These are phyloP conservation scores for Phymanthus crucifer DNA, from an alignment of 92 coral and sea anemone species.

Conservation along the genomic window DNA sequence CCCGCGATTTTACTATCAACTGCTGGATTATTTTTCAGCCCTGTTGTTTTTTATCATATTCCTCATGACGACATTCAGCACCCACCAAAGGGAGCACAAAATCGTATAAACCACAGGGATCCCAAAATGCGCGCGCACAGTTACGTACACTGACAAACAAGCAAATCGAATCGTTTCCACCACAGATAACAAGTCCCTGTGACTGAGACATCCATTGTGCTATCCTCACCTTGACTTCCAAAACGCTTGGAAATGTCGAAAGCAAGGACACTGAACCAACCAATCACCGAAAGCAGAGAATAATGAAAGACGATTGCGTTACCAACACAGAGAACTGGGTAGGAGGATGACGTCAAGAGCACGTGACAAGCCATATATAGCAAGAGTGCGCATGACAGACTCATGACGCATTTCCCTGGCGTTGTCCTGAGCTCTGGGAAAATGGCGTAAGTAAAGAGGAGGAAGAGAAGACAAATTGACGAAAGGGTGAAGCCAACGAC, in stretches of 20 bases:
- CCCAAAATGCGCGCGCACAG: no score
- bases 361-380: constrained; percentile 47
- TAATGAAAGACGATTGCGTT: constrained; percentile 54
- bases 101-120: no score
- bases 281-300: constrained; percentile 55
- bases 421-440: constrained; percentile 50
- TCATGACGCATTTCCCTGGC: constrained; percentile 68
- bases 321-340: constrained; percentile 45
- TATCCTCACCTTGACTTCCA: constrained; percentile 43
- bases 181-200: no score
- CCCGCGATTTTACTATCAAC: no score
- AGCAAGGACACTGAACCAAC: constrained; percentile 69
- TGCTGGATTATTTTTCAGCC: no score
- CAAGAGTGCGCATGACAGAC: constrained; percentile 51
- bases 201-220: no score
- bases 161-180: no score
- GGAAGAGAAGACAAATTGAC: constrained; percentile 36
- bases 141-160: no score
- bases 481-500: constrained; percentile 49
- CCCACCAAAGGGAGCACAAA: no score
- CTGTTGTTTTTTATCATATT: no score
- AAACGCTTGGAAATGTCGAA: constrained; percentile 67
- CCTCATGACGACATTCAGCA: no score
- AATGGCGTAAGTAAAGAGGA: constrained; percentile 42
- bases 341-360: constrained; percentile 36